Evolutionary conservation across 2,888 invertebrate species (phyloP), one percentile per base, ranked within the genome.

Genomic region (Galerucella calmariensis): DNA sequence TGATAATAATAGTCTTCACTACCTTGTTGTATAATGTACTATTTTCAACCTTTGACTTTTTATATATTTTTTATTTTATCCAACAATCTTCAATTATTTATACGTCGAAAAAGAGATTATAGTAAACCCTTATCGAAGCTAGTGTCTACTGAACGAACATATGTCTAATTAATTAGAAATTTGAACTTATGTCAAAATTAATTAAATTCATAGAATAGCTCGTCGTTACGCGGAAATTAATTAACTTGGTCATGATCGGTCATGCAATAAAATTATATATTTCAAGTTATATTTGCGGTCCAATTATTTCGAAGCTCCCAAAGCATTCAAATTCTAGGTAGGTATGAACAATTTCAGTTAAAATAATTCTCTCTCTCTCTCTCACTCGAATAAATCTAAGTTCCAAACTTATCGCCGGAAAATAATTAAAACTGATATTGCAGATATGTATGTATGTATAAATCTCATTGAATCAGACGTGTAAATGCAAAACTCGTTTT

Each of bases 221-320:
- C 35, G 59, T 16, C 71, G 76, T 80, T 80, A 78, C 78, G 72
- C 79, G 75, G 78, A 80, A 81, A 81, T 81, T 81, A 81, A 80
- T 80, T 81, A 81, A 78, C 77, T 77, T 76, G 77, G 75, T 77
- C 78, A 77, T 77, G 77, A 78, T 77, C 78, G 79, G 79, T 79
- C 81, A 79, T 81, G 81, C 81, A 74, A 78, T 78, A 75, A 80
- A 79, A 79, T 79, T 80, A 77, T 76, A 79, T 77, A 79, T 79
- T 79, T 78, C 77, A 74, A 82, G 79, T 75, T 78, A 77, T 80
- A 79, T 81, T 78, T 77, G 77, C 72, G 75, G 78, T 79, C 80
- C 74, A 80, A 81, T 79, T 80, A 79, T 79, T 79, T 72, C 77
- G 78, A 72, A 75, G 71, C 75, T 70, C 27, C 16, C 41, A 20